Percentiles rank a stretch among this genome's conserved stretches.
These are phyloP conservation scores for Brenthis hecate DNA, from an alignment of 2,888 invertebrate genomes.

Conservation along the genomic window DNA sequence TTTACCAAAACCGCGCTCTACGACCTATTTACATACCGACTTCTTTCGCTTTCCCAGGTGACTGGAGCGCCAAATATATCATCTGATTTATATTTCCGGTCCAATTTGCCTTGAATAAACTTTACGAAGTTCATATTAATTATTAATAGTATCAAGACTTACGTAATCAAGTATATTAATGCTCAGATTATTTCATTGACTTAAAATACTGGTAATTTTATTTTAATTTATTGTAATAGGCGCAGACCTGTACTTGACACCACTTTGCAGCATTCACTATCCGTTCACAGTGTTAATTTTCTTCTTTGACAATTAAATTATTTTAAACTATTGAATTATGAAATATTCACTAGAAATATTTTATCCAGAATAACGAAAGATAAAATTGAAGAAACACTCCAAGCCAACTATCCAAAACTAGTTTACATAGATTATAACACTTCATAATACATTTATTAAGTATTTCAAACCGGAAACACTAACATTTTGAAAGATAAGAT, in stretches of 20 bases:
- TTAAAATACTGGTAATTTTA: background rate
- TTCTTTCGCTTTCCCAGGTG: constrained; percentile 25
- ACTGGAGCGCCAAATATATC: constrained; percentile 26
- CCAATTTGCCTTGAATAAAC: constrained; percentile 27
- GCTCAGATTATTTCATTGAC: constrained; percentile 1
- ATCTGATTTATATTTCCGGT: constrained; percentile 30
- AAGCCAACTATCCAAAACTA: background rate
- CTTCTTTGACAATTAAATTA: no score
- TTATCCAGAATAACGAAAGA: constrained; percentile 1
- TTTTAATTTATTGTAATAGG: background rate
- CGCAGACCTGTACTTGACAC: no score
- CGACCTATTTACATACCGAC: constrained; percentile 27
- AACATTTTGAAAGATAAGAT: constrained; percentile 11
- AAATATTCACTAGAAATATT: constrained; percentile 1
- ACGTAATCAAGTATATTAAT: constrained; percentile 8
- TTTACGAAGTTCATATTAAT: constrained; percentile 19
- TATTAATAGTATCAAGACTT: constrained; percentile 13
- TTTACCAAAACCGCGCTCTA: background rate
- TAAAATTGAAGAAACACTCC: constrained; percentile 1
- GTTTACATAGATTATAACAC: constrained; percentile 11
- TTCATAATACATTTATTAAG: constrained; percentile 12
- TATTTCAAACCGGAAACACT: constrained; percentile 16
- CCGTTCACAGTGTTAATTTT: no score
- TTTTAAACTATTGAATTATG: no score
- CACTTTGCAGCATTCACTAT: no score